Base-by-base conservation (phyloP, 2,113 vertebrate species). In the human region DNA sequence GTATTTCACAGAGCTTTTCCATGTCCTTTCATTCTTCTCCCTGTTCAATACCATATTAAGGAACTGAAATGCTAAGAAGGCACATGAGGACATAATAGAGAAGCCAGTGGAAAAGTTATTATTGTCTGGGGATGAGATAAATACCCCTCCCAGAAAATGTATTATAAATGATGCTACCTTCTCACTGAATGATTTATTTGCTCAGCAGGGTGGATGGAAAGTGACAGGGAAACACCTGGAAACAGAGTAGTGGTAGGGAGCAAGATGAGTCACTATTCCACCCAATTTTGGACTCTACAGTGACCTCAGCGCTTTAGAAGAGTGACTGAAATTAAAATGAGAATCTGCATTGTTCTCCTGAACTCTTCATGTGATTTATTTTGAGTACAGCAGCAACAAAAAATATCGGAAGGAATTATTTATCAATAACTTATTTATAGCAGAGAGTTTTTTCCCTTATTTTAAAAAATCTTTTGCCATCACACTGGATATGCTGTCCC, bases 281-380 rank as follows among this genome's bases (percentile, higher is more conserved):
- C 25, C 25, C 35, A 93, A 94, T 81, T 85, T 5, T 91, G 5
- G 0, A 89, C 1, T 1, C 6, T n/a, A 38, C 73, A 91, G 55
- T 35, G 1, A 35, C n/a, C 35, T 73, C 3, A 35, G 78, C 95
- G 23, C 68, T 14, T 4, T 20, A 17, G 83, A 8, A 93, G 32
- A 85, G 50, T 45, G 55, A 90, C 85, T 96, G 43, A 83, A 92
- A 75, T 87, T 78, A 86, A 97, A 98, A 95, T 73, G 45, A 97
- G 86, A 48, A 45, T 14, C 5, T 93, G n/a, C 0, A 61, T 94
- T 98, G 20, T 83, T 57, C 93, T 96, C 23, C 4, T 0, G 18
- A 86, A 45, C 13, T 80, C 96, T 59, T 79, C 23, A 16, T 78
- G 13, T 90, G 80, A 20, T 83, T 96, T 93, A 16, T 97, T 93